phyloP scores from a whole-genome alignment of 2,888 invertebrate genomes.

The Clanis bilineata region DNA sequence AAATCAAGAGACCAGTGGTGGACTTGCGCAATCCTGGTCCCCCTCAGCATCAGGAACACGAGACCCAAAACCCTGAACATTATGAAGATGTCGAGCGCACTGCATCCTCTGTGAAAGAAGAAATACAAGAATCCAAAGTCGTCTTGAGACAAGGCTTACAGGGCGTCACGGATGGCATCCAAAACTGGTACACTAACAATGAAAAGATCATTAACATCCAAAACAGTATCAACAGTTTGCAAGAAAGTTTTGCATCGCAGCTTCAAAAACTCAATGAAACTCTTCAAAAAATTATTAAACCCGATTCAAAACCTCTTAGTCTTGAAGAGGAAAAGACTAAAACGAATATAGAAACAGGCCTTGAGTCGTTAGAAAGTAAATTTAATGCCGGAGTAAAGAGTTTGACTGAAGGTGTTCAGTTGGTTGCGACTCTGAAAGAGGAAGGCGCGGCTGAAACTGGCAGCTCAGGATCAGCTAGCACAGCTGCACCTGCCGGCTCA shows the following conservation, averaged over 20 bases:
- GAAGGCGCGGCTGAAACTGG: constrained; percentile 36
- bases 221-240: constrained; percentile 51
- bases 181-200: constrained; percentile 47
- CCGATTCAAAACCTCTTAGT: constrained; percentile 29
- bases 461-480: constrained; percentile 15
- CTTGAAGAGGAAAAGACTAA: constrained; percentile 32
- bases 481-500: constrained; percentile 4
- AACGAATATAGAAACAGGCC: constrained; percentile 38
- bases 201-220: constrained; percentile 52
- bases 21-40: constrained; percentile 65
- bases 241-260: constrained; percentile 50
- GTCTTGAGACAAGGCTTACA: constrained; percentile 48
- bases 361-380: constrained; percentile 50
- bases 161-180: constrained; percentile 52
- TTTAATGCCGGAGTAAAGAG: constrained; percentile 55
- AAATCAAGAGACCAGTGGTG: constrained; percentile 51
- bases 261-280: constrained; percentile 57
- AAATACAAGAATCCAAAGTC: constrained; percentile 49
- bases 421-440: constrained; percentile 48
- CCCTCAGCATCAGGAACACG: constrained; percentile 71
- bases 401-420: constrained; percentile 53
- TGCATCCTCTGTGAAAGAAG: constrained; percentile 48
- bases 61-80: constrained; percentile 65
- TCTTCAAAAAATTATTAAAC: constrained; percentile 45
- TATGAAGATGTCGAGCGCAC: constrained; percentile 47